Evolutionary conservation across 2,797 vertebrate genomes (phyloP).

Genomic region (Cuculus canorus): DNA sequence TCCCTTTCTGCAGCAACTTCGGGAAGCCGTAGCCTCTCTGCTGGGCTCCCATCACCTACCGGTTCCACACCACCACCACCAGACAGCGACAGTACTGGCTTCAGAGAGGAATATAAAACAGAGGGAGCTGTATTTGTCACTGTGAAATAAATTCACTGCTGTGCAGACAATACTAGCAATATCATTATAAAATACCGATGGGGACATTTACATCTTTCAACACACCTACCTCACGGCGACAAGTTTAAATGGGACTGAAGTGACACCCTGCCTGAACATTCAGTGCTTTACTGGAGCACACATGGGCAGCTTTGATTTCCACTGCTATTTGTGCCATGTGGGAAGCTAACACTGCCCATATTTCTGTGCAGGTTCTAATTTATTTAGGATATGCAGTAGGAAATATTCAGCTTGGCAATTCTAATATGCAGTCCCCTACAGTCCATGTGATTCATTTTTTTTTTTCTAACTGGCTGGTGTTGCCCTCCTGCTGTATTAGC

Average conservation of each 20-base stretch:
- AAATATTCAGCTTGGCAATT: conserved; percentile 66
- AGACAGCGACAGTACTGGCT: not conserved
- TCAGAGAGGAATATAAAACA: not conserved
- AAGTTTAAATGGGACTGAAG: not conserved
- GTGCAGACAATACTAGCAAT: not conserved
- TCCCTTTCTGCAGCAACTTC: not conserved
- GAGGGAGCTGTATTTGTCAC: not conserved
- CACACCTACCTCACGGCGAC: not conserved
- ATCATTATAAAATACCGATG: not conserved
- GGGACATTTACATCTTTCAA: not conserved
- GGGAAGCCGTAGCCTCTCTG: not conserved
- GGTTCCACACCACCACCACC: not conserved
- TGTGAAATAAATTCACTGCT: not conserved
- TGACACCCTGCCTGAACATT: not conserved
- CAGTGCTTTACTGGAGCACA: not conserved
- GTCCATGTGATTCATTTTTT: conserved; percentile 52
- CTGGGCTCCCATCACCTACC: not conserved
- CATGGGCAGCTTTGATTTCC: not conserved
- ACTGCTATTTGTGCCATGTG: not conserved
- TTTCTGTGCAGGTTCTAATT: conserved; percentile 58
- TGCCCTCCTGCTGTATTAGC: conserved; percentile 58
- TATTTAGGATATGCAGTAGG: conserved; percentile 53
- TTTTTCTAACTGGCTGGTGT: conserved; percentile 58
- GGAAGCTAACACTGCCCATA: not conserved
- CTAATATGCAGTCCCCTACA: conserved; percentile 61